Evolutionary conservation across 2,797 vertebrate species (phyloP).

Genomic region (Onychomys torridus): DNA sequence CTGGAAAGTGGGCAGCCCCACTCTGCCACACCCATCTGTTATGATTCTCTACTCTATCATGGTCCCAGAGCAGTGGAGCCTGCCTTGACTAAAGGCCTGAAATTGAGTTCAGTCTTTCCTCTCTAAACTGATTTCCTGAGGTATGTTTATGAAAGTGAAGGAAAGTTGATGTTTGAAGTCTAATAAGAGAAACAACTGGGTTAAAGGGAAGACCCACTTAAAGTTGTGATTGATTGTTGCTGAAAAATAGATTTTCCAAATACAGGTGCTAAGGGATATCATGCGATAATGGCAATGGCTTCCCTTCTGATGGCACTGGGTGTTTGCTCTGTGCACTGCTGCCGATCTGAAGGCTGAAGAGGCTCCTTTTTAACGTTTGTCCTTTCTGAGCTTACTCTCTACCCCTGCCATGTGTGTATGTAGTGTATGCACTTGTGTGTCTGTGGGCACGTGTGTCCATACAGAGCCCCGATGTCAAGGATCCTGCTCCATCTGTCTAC

Average conservation of each 20-base stretch:
- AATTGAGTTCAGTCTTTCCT: background rate
- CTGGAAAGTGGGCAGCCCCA: background rate
- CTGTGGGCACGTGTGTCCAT: background rate
- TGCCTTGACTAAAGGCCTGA: background rate
- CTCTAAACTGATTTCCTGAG: background rate
- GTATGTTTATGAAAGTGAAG: background rate
- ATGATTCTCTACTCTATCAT: background rate
- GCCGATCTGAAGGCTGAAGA: background rate
- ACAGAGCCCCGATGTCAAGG: background rate
- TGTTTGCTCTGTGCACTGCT: background rate
- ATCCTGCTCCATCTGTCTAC: no score
- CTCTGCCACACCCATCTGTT: background rate
- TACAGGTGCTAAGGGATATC: background rate
- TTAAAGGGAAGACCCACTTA: background rate
- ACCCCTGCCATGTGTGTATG: rapidly evolving
- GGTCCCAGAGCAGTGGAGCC: background rate
- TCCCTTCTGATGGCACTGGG: background rate
- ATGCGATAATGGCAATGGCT: rapidly evolving
- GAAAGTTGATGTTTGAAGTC: background rate
- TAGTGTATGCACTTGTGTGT: background rate
- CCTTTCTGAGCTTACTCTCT: background rate
- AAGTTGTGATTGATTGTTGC: background rate
- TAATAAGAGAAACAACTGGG: background rate
- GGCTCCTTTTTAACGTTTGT: background rate
- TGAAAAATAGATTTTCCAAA: slow-evolving; percentile 34